Percentiles rank a stretch among this genome's conserved stretches.
Evolutionary conservation across 2,888 invertebrate species (phyloP).

Genomic region (Hydroisotoma schaefferi): DNA sequence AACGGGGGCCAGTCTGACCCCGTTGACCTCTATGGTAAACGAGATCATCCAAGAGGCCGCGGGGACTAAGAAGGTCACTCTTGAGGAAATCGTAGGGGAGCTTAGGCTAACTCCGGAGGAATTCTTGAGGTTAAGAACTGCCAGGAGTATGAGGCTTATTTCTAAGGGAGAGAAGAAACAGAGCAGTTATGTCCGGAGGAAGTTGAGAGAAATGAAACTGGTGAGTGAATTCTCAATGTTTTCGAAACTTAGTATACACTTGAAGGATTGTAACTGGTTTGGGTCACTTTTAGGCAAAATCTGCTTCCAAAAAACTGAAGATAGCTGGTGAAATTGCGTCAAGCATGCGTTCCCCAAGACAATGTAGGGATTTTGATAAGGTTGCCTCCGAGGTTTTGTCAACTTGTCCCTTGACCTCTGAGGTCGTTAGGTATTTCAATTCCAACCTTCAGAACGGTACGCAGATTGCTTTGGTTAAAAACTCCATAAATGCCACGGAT

Average conservation of each 20-base stretch:
- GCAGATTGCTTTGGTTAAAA: constrained; percentile 17
- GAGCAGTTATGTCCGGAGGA: constrained; percentile 17
- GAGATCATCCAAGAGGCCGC: constrained; percentile 7
- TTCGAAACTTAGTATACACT: too few relatives aligned
- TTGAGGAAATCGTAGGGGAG: constrained; percentile 35
- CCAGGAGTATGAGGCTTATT: constrained; percentile 9
- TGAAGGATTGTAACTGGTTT: neutral
- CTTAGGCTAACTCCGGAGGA: constrained; percentile 18
- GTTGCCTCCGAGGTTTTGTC: constrained; percentile 17
- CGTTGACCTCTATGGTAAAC: neutral
- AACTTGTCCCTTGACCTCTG: constrained; percentile 30
- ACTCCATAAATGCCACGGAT: neutral
- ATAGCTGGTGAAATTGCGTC: constrained; percentile 25
- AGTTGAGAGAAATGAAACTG: constrained; percentile 21
- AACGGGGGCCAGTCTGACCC: constrained; percentile 1
- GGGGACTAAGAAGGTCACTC: constrained; percentile 18
- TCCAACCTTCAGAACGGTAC: constrained; percentile 27
- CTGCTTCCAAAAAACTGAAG: constrained; percentile 20
- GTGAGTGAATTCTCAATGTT: too few relatives aligned
- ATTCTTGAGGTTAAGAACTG: constrained; percentile 7
- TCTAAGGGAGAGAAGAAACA: neutral
- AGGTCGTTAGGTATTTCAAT: constrained; percentile 33
- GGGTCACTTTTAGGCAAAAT: constrained; percentile 11
- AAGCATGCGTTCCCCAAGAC: constrained; percentile 20
- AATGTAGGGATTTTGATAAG: constrained; percentile 26